Evolutionary conservation across 1,140 invertebrate species (phyloP), one percentile per base, ranked within the genome.

Genomic region (Leptinotarsa lineolata): DNA sequence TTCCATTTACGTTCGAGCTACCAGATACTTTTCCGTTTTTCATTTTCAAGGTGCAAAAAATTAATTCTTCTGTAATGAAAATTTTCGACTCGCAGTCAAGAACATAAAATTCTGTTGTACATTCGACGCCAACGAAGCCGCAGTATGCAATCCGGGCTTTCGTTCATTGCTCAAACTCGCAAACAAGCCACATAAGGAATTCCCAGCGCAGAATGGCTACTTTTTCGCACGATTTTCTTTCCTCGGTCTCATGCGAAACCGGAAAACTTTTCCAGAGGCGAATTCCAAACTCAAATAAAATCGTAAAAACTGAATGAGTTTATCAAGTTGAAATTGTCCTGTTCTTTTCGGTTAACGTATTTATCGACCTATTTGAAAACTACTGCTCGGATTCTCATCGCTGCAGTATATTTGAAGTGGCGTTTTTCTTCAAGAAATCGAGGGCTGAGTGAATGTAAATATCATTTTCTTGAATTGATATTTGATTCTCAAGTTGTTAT

Each of bases 151-250:
- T 39, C 2, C 30, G 30, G 30, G 30, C 30, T 11, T 39, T 39
- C 8, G 48, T 54, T 54, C 48, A 18, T 15, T 54, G 48, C 48
- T 54, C n/a, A 16, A 54, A 54, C 48, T 54, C n/a, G n/a, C 48
- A 54, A 54, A 54, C 48, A 54, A 54, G n/a, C 48, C 16, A 54
- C 48, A 54, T 54, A 54, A 54, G 48, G 15, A 54, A 54, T 54
- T 54, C n/a, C 48, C 48, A 54, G 48, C 1, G 48, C 48, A 18
- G 48, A 54, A n/a, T 54, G 16, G 6, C 16, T 54, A 4, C n/a
- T 54, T 54, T 18, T 54, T 54, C 48, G 15, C 1, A 5, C 3
- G 15, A 54, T 4, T 54, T 54, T 18, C n/a, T 54, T 54, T 54
- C 2, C 16, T 54, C 15, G 48, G 48, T 54, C 16, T 54, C 48